phyloP scores from a whole-genome alignment of 2,113 vertebrate species.

The Brachyistius frenatus region DNA sequence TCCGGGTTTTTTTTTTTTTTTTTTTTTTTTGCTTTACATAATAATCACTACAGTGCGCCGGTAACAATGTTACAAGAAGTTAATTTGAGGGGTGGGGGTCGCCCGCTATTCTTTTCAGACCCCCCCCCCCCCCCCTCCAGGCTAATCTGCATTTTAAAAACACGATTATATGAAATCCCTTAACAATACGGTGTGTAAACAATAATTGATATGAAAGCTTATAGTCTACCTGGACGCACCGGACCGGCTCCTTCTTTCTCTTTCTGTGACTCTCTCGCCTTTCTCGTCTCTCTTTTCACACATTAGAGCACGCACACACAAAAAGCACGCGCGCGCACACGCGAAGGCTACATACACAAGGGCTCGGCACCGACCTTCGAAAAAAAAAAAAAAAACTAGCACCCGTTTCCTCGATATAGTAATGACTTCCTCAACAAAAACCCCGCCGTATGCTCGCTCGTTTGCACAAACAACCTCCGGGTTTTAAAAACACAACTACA shows the following conservation, averaged over 20 bases:
- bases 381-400: slow-evolving; percentile 22
- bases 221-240: slow-evolving; percentile 17
- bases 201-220: neutral
- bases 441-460: slow-evolving; percentile 44
- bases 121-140: neutral
- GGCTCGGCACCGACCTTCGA: slow-evolving; percentile 54
- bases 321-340: slow-evolving; percentile 2
- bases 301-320: slow-evolving; percentile 12
- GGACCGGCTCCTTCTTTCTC: slow-evolving; percentile 16
- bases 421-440: slow-evolving; percentile 76
- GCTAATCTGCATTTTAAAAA: slow-evolving; percentile 44
- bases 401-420: slow-evolving; percentile 73
- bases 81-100: slow-evolving; percentile 56
- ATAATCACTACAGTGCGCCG: slow-evolving; percentile 52
- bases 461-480: slow-evolving; percentile 60
- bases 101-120: slow-evolving; percentile 26
- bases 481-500: slow-evolving; percentile 36
- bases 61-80: slow-evolving; percentile 67
- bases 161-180: slow-evolving; percentile 8
- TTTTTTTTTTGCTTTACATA: slow-evolving; percentile 33
- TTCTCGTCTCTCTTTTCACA: slow-evolving; percentile 37
- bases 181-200: neutral
- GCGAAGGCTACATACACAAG: neutral
- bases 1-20: slow-evolving; percentile 15
- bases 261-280: slow-evolving; percentile 9